phyloP scores from a whole-genome alignment of 1,140 invertebrate species.

The Wiebesia pumilae region DNA sequence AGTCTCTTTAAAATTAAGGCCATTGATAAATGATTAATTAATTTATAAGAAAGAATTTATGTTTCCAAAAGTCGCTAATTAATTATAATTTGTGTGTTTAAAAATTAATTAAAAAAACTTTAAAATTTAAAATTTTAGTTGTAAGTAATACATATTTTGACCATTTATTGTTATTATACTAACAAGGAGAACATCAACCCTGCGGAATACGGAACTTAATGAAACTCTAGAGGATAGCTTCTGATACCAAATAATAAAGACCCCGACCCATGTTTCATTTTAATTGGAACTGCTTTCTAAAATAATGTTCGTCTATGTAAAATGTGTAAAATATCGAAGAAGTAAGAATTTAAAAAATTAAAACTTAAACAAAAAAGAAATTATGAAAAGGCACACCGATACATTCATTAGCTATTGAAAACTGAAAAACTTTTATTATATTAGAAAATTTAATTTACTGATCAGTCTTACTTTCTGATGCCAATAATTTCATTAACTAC shows the following conservation, averaged over 20 bases:
- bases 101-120: neutral
- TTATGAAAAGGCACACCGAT: too few species aligned
- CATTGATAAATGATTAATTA: too few species aligned
- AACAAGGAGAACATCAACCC: neutral
- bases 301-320: neutral
- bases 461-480: too few species aligned
- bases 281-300: slow-evolving; percentile 8
- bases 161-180: slow-evolving; percentile 2
- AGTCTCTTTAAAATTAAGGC: too few species aligned
- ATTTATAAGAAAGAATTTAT: too few species aligned
- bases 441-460: too few species aligned
- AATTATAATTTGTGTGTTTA: neutral
- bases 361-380: neutral
- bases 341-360: neutral
- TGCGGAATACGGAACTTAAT: slow-evolving; percentile 8
- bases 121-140: neutral
- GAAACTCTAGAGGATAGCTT: slow-evolving; percentile 2
- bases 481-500: too few species aligned
- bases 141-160: neutral
- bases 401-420: neutral
- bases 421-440: neutral
- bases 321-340: neutral
- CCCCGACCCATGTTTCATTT: neutral
- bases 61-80: neutral
- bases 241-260: slow-evolving; percentile 18